Percentiles rank a stretch among this genome's conserved stretches.
phyloP scores from a whole-genome alignment of 2,113 vertebrate genomes.

The Carettochelys insculpta region DNA sequence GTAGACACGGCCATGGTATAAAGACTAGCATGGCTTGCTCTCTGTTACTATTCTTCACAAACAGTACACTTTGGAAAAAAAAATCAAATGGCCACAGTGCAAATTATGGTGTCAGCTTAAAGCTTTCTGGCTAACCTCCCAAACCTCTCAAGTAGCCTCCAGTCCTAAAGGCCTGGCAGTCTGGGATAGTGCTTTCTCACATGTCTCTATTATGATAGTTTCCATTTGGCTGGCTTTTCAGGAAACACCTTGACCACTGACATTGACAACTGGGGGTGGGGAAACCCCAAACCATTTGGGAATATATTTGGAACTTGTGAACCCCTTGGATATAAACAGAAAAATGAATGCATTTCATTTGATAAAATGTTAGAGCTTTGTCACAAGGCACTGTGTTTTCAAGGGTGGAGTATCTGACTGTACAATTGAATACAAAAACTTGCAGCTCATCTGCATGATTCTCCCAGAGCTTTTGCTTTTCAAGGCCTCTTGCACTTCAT shows the following conservation, averaged over 20 bases:
- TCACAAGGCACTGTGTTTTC: constrained; percentile 5
- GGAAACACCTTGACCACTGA: not conserved
- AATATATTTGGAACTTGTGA: constrained; percentile 23
- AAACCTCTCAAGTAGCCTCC: not conserved
- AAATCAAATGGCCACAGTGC: not conserved
- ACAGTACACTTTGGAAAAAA: not conserved
- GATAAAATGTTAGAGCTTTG: not conserved
- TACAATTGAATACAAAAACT: not conserved
- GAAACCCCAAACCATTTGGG: not conserved
- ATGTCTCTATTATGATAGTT: not conserved
- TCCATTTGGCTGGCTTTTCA: constrained; percentile 5
- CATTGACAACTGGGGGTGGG: not conserved
- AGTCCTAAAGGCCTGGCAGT: not conserved
- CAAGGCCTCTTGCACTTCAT: constrained; percentile 7
- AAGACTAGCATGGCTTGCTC: no score
- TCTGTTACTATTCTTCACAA: not conserved
- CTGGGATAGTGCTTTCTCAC: not conserved
- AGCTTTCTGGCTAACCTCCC: not conserved
- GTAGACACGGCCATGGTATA: no score
- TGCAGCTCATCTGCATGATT: not conserved
- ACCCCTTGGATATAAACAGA: not conserved
- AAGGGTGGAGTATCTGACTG: constrained; percentile 5
- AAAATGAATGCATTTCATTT: not conserved
- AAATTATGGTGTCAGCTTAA: not conserved
- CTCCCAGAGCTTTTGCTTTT: not conserved